Evolutionary conservation across 2,113 vertebrate species (phyloP).

Genomic region (Ramphastos sulfuratus): DNA sequence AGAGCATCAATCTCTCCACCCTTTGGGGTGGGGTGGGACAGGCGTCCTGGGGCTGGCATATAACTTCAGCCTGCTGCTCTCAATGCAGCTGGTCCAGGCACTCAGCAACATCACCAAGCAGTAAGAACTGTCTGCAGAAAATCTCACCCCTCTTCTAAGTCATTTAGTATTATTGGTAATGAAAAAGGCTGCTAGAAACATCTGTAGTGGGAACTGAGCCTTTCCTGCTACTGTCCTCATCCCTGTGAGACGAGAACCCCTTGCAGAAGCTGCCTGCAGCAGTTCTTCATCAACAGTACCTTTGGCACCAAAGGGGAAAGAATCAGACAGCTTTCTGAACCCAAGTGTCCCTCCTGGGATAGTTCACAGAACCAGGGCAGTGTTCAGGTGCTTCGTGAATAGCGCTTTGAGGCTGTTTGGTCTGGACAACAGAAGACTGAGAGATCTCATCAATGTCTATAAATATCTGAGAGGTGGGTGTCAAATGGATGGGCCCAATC

Average conservation of each 20-base stretch:
- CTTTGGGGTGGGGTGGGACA: background rate
- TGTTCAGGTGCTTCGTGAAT: background rate
- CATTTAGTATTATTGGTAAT: background rate
- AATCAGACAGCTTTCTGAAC: background rate
- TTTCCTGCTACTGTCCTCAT: background rate
- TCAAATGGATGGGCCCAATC: too few species aligned
- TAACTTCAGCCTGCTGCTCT: background rate
- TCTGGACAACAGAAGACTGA: too few species aligned
- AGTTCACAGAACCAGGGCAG: background rate
- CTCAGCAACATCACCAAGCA: background rate
- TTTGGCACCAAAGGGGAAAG: background rate
- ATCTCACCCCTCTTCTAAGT: background rate
- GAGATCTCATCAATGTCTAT: too few species aligned
- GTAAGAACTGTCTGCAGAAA: background rate
- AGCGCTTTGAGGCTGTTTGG: too few species aligned
- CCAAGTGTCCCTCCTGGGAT: background rate
- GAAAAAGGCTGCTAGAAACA: background rate
- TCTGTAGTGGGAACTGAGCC: background rate
- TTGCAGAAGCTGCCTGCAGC: background rate
- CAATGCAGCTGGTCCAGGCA: background rate
- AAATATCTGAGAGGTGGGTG: too few species aligned
- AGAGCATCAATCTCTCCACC: background rate
- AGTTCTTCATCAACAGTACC: background rate
- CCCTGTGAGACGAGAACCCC: background rate
- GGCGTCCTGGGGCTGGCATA: fast-evolving